Base-by-base conservation (phyloP, 2,888 invertebrate genomes). In the Mamestra brassicae region DNA sequence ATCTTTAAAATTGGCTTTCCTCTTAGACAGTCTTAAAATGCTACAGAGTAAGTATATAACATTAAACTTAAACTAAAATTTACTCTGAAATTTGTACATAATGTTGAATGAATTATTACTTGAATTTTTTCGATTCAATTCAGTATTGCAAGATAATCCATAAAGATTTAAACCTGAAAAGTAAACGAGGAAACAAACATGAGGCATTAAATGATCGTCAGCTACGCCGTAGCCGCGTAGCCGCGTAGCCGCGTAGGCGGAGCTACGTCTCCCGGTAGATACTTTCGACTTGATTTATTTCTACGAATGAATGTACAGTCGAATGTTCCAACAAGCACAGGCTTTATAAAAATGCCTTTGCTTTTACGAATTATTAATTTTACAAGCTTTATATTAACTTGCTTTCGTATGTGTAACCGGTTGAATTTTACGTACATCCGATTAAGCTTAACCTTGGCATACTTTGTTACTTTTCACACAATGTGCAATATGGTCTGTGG, bases 151-250 rank as follows among this genome's bases (percentile, higher is more conserved):
- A 54, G 36, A 60, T 38, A 58, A 58, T 45, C 17, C 58, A 45
- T 45, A 36, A 58, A 74, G 17, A 75, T 45, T 38, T 13, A 75
- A 52, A 45, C 13, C 11, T 15, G 15, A 52, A 66, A 68, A 61
- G 26, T 34, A 61, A 77, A 68, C 57, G 57, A 72, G 58, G 54
- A 62, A 72, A 69, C 26, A 55, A 66, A 73, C 62, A 60, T 60
- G 58, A 13, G 57, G 42, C 17, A 73, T 71, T 69, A 42, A 66
- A 60, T 67, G 54, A 65, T 64, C 74, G 57, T 62, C 45, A 47
- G 78, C 75, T 78, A 85, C 85, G 76, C 50, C 84, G 84, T 86
- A 85, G 86, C 71, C 36, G 50, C 78, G 78, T 75, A 75, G 74
- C 50, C 42, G 26, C 84, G 84, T 86, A 85, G 86, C 67, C 26